Conservation (phyloP, 2,113 vertebrate species). For the Salvelinus sp. region DNA sequence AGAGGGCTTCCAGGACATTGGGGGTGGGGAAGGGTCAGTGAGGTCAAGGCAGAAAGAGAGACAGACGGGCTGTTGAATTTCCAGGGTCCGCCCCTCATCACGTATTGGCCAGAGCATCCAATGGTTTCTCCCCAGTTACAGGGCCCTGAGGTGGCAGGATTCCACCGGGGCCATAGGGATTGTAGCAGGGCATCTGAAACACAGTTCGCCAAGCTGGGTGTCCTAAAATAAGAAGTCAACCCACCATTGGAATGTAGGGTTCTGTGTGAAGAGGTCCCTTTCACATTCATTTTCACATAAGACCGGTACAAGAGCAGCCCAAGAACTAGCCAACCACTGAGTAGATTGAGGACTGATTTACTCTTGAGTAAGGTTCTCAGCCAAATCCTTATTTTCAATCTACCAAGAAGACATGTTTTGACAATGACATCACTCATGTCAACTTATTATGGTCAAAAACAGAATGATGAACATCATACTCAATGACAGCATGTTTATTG, state of each 20-base stretch:
- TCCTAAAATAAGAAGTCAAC: conserved; percentile 37
- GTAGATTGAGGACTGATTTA: neutral
- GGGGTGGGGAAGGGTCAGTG: conserved; percentile 54
- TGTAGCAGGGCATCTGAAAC: conserved; percentile 69
- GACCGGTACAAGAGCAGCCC: neutral
- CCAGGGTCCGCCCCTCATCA: neutral
- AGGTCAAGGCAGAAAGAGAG: conserved; percentile 61
- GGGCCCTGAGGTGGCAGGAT: conserved; percentile 62
- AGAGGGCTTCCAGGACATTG: neutral
- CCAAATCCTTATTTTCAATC: too few species aligned
- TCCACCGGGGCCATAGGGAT: conserved; percentile 69
- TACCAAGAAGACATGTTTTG: too few species aligned
- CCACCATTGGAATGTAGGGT: conserved; percentile 38
- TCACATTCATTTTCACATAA: conserved; percentile 10
- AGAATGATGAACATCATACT: too few species aligned
- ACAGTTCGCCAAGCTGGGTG: conserved; percentile 43
- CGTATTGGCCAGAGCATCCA: conserved; percentile 52
- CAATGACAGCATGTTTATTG: too few species aligned
- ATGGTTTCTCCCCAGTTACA: neutral
- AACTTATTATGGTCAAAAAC: too few species aligned
- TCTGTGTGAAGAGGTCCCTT: conserved; percentile 6
- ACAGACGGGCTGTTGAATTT: neutral
- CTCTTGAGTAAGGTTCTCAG: too few species aligned
- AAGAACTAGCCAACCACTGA: neutral
- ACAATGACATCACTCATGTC: too few species aligned